A percentile compares a stretch with the other conserved stretches of the same genome.
Conservation (phyloP, 2,797 vertebrate genomes). For the Chaenodraco wilsoni region DNA sequence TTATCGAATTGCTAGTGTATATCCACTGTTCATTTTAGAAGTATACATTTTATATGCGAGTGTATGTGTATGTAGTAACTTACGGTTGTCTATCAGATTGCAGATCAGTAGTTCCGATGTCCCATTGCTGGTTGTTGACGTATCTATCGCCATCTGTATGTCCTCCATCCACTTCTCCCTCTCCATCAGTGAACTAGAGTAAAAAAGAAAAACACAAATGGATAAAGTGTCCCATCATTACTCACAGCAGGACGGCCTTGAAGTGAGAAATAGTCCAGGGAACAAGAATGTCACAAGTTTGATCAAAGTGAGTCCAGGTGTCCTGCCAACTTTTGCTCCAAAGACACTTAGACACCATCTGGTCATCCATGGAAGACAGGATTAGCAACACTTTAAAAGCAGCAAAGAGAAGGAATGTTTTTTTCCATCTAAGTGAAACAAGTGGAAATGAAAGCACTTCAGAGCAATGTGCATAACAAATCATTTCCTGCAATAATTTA, state of each 20-base stretch:
- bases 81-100: slow-evolving; percentile 90
- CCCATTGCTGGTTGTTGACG: slow-evolving; percentile 89
- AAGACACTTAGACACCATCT: slow-evolving; percentile 26
- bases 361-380: slow-evolving; percentile 13
- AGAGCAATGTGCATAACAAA: neutral
- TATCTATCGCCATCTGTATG: slow-evolving; percentile 91
- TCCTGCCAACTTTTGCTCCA: slow-evolving; percentile 28
- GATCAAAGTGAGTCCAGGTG: slow-evolving; percentile 21
- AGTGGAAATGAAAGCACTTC: neutral
- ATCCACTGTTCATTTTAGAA: neutral
- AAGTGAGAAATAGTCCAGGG: slow-evolving; percentile 27
- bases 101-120: slow-evolving; percentile 87
- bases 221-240: neutral
- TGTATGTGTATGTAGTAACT: slow-evolving; percentile 32
- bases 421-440: slow-evolving; percentile 6
- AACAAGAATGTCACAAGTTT: slow-evolving; percentile 14
- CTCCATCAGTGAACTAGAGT: slow-evolving; percentile 86
- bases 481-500: neutral
- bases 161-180: slow-evolving; percentile 98
- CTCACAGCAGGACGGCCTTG: slow-evolving; percentile 3
- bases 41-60: neutral
- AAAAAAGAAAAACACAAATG: slow-evolving; percentile 28
- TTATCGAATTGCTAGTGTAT: neutral
- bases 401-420: neutral
- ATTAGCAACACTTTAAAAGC: slow-evolving; percentile 5